Evolutionary conservation across 2,888 invertebrate genomes (phyloP).

Genomic region (Dendrolimus houi): DNA sequence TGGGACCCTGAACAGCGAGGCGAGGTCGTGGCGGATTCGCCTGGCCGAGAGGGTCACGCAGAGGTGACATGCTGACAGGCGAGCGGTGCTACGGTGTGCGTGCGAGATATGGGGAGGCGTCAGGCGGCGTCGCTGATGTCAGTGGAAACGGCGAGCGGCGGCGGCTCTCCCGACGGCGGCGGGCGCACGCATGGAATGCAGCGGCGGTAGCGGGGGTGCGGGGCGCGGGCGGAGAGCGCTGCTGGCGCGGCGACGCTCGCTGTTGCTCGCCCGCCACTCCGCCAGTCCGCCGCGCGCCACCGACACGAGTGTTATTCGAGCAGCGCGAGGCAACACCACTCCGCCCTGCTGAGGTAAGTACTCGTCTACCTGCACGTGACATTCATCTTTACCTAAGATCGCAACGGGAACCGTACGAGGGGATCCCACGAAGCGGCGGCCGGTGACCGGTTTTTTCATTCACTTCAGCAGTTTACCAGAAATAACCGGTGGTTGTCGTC

Average conservation of each 20-base stretch:
- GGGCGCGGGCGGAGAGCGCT: slow-evolving; percentile 56
- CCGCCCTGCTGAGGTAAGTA: slow-evolving; percentile 59
- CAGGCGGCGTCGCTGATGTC: slow-evolving; percentile 47
- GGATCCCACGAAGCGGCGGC: slow-evolving; percentile 7
- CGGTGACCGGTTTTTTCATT: slow-evolving; percentile 22
- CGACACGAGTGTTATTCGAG: slow-evolving; percentile 60
- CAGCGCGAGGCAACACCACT: slow-evolving; percentile 32
- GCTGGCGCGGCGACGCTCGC: slow-evolving; percentile 56
- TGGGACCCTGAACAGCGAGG: slow-evolving; percentile 1
- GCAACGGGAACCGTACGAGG: slow-evolving; percentile 10
- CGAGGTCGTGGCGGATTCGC: slow-evolving; percentile 26
- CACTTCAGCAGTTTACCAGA: slow-evolving; percentile 28
- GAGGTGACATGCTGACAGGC: slow-evolving; percentile 56
- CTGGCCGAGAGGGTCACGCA: slow-evolving; percentile 50
- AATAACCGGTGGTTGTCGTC: slow-evolving; percentile 36
- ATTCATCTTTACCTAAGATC: slow-evolving; percentile 18
- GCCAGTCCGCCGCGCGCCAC: slow-evolving; percentile 71
- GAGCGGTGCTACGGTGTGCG: slow-evolving; percentile 28
- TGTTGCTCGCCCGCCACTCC: slow-evolving; percentile 43
- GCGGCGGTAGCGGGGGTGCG: slow-evolving; percentile 51
- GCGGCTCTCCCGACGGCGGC: slow-evolving; percentile 41
- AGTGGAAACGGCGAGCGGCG: slow-evolving; percentile 44
- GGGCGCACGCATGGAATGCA: slow-evolving; percentile 58
- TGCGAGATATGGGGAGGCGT: slow-evolving; percentile 50
- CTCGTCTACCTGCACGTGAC: slow-evolving; percentile 37